Conservation (phyloP, 2,113 vertebrate genomes). For the Myrmophylax atrothorax region DNA sequence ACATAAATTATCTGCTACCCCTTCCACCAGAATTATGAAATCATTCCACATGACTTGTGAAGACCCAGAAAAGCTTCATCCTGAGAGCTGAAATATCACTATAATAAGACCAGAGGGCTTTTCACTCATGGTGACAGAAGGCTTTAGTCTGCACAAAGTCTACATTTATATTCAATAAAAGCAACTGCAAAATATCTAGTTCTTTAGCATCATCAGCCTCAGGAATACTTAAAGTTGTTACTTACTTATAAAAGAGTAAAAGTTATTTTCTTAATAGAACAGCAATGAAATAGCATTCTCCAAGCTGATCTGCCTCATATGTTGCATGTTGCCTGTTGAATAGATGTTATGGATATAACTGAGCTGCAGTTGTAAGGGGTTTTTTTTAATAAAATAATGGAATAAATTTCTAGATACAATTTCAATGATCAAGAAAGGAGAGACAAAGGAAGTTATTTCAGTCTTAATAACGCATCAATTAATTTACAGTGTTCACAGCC, state of each 20-base stretch:
- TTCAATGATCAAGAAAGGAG: not conserved
- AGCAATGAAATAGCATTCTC: not conserved
- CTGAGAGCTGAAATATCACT: not conserved
- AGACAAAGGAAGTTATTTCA: not conserved
- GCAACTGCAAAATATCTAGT: not conserved
- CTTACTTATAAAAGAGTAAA: not conserved
- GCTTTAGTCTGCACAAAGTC: not conserved
- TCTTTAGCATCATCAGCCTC: not conserved
- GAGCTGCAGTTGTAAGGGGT: not conserved
- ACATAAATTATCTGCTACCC: not conserved
- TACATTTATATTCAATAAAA: not conserved
- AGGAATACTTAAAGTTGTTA: not conserved
- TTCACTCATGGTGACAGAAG: not conserved
- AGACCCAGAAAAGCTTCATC: not conserved
- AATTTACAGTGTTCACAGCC: not conserved
- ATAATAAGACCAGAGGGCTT: not conserved
- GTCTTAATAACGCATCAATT: not conserved
- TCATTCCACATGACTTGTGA: rapidly evolving
- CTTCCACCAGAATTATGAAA: not conserved
- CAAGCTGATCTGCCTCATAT: not conserved
- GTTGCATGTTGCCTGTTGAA: no score
- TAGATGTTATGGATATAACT: not conserved
- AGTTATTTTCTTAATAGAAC: not conserved
- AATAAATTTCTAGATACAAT: not conserved
- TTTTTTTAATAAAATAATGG: not conserved